Evolutionary conservation across 2,113 vertebrate species (phyloP), one percentile per base, ranked within the genome.

Genomic region (Albula glossodonta): DNA sequence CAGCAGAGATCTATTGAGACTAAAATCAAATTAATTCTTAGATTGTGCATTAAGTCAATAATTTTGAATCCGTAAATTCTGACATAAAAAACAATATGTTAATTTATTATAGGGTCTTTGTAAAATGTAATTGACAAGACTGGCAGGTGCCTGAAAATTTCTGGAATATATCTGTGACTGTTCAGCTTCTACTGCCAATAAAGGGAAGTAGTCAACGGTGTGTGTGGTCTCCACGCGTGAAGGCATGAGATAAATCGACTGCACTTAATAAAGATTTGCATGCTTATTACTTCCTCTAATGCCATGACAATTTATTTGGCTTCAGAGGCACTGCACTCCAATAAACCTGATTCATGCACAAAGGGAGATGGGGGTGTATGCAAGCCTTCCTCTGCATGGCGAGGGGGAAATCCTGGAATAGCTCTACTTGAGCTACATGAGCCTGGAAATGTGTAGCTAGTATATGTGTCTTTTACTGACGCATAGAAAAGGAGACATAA

Each of bases 301-400:
- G 63, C 63, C 12, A 70, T 70, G 63, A 70, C 63, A 70, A 70
- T 70, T 70, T 70, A 70, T 70, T 70, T 70, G 63, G 63, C 19
- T 70, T 22, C 19, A 70, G 19, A 70, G 63, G 22, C 63, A 70
- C 15, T n/a, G 63, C n/a, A 5, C 17, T 70, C 22, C 63, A 70
- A 70, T n/a, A 70, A 70, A 70, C 63, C 63, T 70, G 63, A 70
- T 70, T 70, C 19, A n/a, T n/a, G 63, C 63, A n/a, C 70, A 74
- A 74, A 74, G n/a, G n/a, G 70, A 74, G 17, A 66, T 66, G 60
- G 70, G n/a, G 70, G 70, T 25, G 70, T 25, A 25, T 31, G 22
- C 31, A 74, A 74, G 70, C 70, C 70, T 74, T 31, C 31, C 70
- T 74, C 70, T 25, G 70, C 2, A 8, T 9, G n/a, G 9, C 25